These are phyloP conservation scores for Zaprionus capensis DNA, from an alignment of 1,140 invertebrate species.

Conservation along the genomic window DNA sequence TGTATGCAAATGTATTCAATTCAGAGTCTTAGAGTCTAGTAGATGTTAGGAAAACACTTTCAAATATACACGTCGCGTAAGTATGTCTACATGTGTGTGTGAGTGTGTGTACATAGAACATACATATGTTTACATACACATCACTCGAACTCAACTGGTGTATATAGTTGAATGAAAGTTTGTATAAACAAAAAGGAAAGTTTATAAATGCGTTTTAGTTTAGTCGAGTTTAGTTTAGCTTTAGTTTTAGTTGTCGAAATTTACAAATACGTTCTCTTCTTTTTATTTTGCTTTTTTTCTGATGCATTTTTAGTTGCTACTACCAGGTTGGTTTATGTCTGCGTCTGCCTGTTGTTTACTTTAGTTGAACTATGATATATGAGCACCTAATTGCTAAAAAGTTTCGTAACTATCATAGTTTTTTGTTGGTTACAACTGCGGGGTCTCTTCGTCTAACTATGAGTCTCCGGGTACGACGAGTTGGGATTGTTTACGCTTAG, in stretches of 20 bases:
- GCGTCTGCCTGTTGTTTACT: conserved; percentile 31
- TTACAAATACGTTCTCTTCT: conserved; percentile 35
- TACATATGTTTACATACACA: conserved; percentile 26
- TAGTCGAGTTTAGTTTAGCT: conserved; percentile 56
- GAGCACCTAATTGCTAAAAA: conserved; percentile 79
- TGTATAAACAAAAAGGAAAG: conserved; percentile 63
- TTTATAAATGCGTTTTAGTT: conserved; percentile 75
- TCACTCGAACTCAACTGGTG: conserved; percentile 68
- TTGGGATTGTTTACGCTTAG: conserved; percentile 67
- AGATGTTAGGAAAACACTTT: conserved; percentile 71
- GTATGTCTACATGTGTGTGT: neutral
- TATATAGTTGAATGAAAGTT: conserved; percentile 44
- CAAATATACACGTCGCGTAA: conserved; percentile 1
- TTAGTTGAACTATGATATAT: conserved; percentile 79
- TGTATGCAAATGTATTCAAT: conserved; percentile 39
- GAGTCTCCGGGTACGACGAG: conserved; percentile 21
- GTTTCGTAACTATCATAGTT: conserved; percentile 69
- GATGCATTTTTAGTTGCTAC: conserved; percentile 43
- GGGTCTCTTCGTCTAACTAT: conserved; percentile 20
- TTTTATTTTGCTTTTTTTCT: neutral
- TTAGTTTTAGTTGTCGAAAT: conserved; percentile 41
- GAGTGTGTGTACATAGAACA: conserved; percentile 6
- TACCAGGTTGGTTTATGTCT: conserved; percentile 5
- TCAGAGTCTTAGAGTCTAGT: conserved; percentile 68
- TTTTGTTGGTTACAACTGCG: conserved; percentile 50